Base-by-base conservation (phyloP, 2,113 vertebrate species). In the Ageneiosus marmoratus region DNA sequence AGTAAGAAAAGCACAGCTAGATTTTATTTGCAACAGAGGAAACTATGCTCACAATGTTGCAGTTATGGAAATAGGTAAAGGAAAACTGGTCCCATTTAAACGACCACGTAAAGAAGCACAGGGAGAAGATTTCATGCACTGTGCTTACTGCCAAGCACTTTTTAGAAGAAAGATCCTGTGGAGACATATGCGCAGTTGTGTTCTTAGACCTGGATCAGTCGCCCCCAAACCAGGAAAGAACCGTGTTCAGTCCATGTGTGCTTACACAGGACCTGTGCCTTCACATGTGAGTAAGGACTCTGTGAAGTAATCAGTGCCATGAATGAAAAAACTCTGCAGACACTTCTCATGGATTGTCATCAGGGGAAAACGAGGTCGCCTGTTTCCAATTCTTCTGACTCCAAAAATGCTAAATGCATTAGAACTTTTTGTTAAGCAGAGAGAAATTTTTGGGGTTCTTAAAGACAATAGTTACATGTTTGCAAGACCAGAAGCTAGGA, bases 41-140 rank as follows among this genome's bases (percentile, higher is more conserved):
- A 89, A 89, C 53, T 89, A 69, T 79, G 58, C 53, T 53, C 88
- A 89, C 86, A 88, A 88, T 84, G 80, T 87, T 41, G 34, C 53
- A 51, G 83, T 90, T 27, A 85, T 89, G 72, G 16, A 89, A 24
- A 86, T 63, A 69, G 86, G 84, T 77, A 84, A 83, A 20, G 80
- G 87, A 12, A 74, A 84, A 67, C 56, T 88, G 1, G 86, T 89
- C 22, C 86, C 85, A 78, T 48, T 88, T 50, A 89, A 84, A 70
- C 41, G 20, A 34, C 87, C 82, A 56, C 2, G 34, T 37, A 62
- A 88, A 79, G 34, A 87, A 60, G 56, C n/a, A 7, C 75, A 88
- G 16, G 79, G 82, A 51, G 50, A 77, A 8, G 63, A 90, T 5
- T 87, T 89, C 50, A 89, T 87, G n/a, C n/a, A n/a, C 41, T 90